phyloP scores from a whole-genome alignment of 2,888 invertebrate genomes.

The Parapristionchus giblindavisi region DNA sequence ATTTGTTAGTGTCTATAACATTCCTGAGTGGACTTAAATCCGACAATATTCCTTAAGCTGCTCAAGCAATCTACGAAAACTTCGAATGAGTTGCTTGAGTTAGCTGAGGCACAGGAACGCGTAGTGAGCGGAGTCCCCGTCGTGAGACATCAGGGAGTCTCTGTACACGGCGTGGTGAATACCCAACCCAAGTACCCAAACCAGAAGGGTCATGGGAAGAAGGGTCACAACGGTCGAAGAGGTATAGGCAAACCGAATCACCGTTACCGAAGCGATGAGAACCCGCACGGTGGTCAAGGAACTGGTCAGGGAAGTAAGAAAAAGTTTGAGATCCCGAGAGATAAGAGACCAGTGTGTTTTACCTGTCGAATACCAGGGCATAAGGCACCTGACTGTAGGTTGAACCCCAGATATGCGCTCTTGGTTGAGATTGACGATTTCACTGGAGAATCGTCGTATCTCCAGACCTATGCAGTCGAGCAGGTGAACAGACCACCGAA shows the following conservation, averaged over 20 bases:
- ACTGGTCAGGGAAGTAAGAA: not conserved
- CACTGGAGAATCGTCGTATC: too few species aligned
- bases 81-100: not conserved
- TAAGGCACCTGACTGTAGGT: not conserved
- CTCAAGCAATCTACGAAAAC: not conserved
- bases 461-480: too few species aligned
- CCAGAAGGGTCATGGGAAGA: too few species aligned
- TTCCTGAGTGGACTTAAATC: conserved; percentile 25
- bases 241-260: too few species aligned
- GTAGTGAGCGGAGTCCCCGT: conserved; percentile 8
- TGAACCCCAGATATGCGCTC: too few species aligned
- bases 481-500: not conserved
- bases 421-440: too few species aligned
- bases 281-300: too few species aligned
- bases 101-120: conserved; percentile 21
- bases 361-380: not conserved
- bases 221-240: too few species aligned
- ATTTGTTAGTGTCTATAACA: not conserved
- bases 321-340: too few species aligned
- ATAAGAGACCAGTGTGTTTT: too few species aligned
- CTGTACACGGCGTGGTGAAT: not conserved
- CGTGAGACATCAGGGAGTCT: not conserved
- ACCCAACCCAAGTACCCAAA: too few species aligned
- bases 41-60: not conserved
- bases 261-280: too few species aligned